Evolutionary conservation across 1,140 invertebrate species (phyloP).

Genomic region (Brachionus koreanus): DNA sequence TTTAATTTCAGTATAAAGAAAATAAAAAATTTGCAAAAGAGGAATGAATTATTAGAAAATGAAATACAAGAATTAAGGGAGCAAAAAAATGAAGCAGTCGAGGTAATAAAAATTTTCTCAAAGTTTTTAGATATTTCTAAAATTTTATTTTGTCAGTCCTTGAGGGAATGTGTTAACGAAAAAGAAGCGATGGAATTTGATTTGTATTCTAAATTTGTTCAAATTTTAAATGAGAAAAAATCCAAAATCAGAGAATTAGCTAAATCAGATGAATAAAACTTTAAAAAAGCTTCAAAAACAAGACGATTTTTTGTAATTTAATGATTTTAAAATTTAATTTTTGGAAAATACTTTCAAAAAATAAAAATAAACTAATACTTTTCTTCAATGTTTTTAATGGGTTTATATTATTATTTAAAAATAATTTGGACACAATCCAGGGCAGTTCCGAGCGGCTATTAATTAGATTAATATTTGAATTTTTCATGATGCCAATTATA

Average conservation of each 20-base stretch:
- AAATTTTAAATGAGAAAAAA: constrained; percentile 36
- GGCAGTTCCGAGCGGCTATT: too few species aligned
- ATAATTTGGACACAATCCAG: too few species aligned
- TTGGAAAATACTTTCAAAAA: too few species aligned
- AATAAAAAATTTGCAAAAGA: neutral
- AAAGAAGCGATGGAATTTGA: neutral
- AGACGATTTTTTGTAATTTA: too few species aligned
- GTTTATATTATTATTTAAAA: too few species aligned
- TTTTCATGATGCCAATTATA: too few species aligned
- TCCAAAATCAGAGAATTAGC: constrained; percentile 18
- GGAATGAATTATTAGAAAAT: neutral
- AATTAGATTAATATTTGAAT: too few species aligned
- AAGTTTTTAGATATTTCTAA: neutral
- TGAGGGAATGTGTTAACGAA: constrained; percentile 1
- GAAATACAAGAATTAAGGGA: neutral
- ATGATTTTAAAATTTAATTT: too few species aligned
- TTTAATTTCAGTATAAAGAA: neutral
- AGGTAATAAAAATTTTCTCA: neutral
- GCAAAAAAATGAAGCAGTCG: neutral
- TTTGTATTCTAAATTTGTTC: constrained; percentile 35
- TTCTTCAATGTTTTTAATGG: too few species aligned
- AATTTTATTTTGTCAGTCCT: neutral
- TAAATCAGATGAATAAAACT: neutral
- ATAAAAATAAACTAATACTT: too few species aligned
- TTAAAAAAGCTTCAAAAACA: too few species aligned